Evolutionary conservation across 2,113 vertebrate genomes (phyloP), one percentile per base, ranked within the genome.

Genomic region (Gobio gobio): DNA sequence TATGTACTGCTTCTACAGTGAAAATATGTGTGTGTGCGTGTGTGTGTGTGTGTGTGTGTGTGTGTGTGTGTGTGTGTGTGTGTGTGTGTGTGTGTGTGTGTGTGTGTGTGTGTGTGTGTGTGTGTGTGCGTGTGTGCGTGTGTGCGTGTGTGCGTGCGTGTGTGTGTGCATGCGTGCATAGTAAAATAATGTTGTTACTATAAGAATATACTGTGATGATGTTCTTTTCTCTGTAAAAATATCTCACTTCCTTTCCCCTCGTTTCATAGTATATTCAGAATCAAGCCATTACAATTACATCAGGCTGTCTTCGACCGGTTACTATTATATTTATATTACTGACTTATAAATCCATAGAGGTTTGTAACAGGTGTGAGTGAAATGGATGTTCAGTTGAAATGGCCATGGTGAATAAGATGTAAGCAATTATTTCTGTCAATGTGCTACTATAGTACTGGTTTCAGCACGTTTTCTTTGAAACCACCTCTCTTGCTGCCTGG

Each of bases 301-400:
- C 5, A 2, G 12, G 36, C 40, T n/a, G 1, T 78, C 75, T 78
- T 29, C 10, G n/a, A 7, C 20, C 6, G 5, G 20, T 76, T 78
- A 56, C 24, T 54, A 5, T 78, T 56, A 54, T 18, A 61, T 74
- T 58, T 45, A 74, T 47, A 83, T 26, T 10, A 14, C 54, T 20
- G 18, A 26, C 70, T 75, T 59, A 20, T 61, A 74, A 61, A 61
- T 47, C 51, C 68, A 29, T 18, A 2, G 14, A 66, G 54, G 18
- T 83, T 83, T 33, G 45, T 58, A 76, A 83, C 20, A 83, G 24
- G 56, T n/a, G 73, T 29, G 63, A 47, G 13, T 40, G 45, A 59
- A 76, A 54, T 84, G 45, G 22, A 84, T 78, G 70, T 77, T 68
- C 75, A 85, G 58, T 78, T 66, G 61, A 85, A 78, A 33, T 43